Evolutionary conservation across 1,140 invertebrate genomes (phyloP), one percentile per base, ranked within the genome.

Genomic region (Ips nitidus): DNA sequence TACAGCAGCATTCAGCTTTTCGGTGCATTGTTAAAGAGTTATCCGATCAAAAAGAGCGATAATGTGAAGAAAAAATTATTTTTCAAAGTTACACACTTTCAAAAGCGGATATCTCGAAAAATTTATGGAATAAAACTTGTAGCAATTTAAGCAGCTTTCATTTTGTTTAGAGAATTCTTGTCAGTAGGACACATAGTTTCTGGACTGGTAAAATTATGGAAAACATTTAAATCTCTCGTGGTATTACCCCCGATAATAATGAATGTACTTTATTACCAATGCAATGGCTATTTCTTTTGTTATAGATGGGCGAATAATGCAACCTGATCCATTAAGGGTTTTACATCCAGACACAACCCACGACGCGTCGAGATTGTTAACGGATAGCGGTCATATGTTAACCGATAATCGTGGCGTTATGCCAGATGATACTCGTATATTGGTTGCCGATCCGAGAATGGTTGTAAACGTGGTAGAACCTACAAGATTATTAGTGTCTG

Each of bases 391-490:
- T 22, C 77, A 76, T 41, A 40, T 80, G 39, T 53, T 80, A 4
- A 52, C 71, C 1, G 77, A 78, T 71, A 75, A 74, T 66, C 59
- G 73, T 59, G 55, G 50, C 36, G 65, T 79, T 36, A 52, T 75
- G 3, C 71, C 64, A 6, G 75, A 79, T 58, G 65, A 66, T 45
- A 71, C 70, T n/a, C 73, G 75, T 60, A 47, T 78, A 56, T 62
- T 76, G 39, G 61, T 71, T 4, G 70, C 75, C 52, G 67, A 71
- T 61, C 61, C 75, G 1, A 64, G 73, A 41, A 60, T 78, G 22
- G 63, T 79, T n/a, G 75, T 80, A 6, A 80, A 77, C 67, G 73
- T 76, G 36, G 73, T 70, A 41, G 78, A 78, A 50, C 74, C 74
- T 6, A 66, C 72, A n/a, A 71, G 77, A 58, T 57, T 79, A 47